phyloP scores from a whole-genome alignment of 2,888 invertebrate genomes.

The Metalampra italica region DNA sequence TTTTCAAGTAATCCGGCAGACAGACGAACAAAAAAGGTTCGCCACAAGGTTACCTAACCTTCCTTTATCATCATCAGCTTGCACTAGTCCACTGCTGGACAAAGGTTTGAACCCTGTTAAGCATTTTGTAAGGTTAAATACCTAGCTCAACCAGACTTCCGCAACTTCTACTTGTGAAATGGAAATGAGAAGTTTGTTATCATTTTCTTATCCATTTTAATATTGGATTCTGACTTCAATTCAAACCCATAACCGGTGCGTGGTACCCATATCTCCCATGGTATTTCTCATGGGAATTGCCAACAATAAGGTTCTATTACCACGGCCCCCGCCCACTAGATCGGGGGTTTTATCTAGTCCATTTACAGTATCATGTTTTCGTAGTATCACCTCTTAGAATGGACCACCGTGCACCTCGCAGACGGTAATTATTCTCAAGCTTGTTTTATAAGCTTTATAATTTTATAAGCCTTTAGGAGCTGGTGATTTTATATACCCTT shows the following conservation, averaged over 20 bases:
- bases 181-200: neutral
- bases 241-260: neutral
- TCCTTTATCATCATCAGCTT: too few species aligned
- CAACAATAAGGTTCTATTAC: conserved; percentile 18
- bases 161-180: neutral
- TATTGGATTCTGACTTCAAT: neutral
- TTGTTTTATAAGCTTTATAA: too few species aligned
- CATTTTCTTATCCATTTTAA: neutral
- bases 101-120: too few species aligned
- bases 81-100: too few species aligned
- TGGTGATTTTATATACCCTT: too few species aligned
- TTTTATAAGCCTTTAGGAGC: too few species aligned
- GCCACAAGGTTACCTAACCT: too few species aligned
- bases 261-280: neutral
- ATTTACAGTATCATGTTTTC: conserved; percentile 7
- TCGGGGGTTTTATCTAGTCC: conserved; percentile 2
- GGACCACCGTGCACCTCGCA: neutral
- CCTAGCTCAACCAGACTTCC: too few species aligned
- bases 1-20: too few species aligned
- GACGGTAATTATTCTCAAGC: neutral
- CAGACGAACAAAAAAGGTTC: too few species aligned
- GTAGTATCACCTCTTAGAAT: neutral
- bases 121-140: too few species aligned
- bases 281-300: conserved; percentile 19
- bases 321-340: conserved; percentile 14